Percentiles rank a stretch among this genome's conserved stretches.
Conservation (phyloP, 2,888 invertebrate genomes). For the Nomada ferruginata region DNA sequence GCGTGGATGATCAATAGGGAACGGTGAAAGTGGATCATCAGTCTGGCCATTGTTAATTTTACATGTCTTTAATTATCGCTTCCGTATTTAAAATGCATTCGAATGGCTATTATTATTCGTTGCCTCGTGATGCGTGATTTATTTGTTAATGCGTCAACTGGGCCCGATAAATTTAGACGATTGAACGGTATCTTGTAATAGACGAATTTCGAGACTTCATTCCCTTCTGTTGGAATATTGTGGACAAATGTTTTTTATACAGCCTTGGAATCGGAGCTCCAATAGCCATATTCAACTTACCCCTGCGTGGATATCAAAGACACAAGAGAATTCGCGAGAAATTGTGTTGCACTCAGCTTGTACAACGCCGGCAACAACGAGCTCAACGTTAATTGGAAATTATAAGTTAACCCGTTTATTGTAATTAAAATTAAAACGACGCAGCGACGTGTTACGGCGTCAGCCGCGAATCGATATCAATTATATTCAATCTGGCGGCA, state of each 20-base stretch:
- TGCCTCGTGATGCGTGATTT: slow-evolving; percentile 45
- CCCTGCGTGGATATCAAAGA: too few species aligned
- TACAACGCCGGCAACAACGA: not conserved
- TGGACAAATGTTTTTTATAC: too few species aligned
- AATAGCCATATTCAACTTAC: too few species aligned
- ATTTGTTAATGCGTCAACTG: slow-evolving; percentile 26
- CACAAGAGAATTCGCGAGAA: too few species aligned
- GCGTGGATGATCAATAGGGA: slow-evolving; percentile 36
- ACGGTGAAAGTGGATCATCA: slow-evolving; percentile 40
- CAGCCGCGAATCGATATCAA: slow-evolving; percentile 57
- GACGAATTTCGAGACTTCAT: too few species aligned
- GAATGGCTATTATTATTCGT: not conserved
- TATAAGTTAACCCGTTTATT: slow-evolving; percentile 31
- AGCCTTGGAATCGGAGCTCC: too few species aligned
- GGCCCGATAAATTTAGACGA: slow-evolving; percentile 38
- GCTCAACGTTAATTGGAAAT: slow-evolving; percentile 35
- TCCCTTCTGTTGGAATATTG: not conserved
- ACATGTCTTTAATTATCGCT: slow-evolving; percentile 39
- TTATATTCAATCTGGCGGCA: slow-evolving; percentile 63
- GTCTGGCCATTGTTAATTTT: slow-evolving; percentile 34
- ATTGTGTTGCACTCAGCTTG: too few species aligned
- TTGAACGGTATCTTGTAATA: not conserved
- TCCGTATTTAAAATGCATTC: slow-evolving; percentile 38
- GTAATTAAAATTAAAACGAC: slow-evolving; percentile 47
- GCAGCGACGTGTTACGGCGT: slow-evolving; percentile 27